Base-by-base conservation (phyloP, 2,888 invertebrate species). In the Dasysyrphus albostriatus region DNA sequence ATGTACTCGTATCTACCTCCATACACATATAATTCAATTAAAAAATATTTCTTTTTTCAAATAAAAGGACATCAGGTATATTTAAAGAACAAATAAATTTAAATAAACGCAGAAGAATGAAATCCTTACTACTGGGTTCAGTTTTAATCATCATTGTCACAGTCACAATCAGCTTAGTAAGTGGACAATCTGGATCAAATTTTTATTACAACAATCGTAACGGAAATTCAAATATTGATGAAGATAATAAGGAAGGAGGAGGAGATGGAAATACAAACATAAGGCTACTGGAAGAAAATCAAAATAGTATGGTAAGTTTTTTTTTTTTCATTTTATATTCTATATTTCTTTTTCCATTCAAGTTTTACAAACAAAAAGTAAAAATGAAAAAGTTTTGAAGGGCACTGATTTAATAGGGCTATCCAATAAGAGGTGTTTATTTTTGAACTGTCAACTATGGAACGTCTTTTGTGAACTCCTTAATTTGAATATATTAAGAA, bases 101-200 rank as follows among this genome's bases (percentile, higher is more conserved):
- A 69, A 39, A 69, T 54, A 69, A 24, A 80, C n/a, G 39, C 24
- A 80, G 51, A 81, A 81, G 65, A 83, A 87, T 87, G 87, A 75
- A 78, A 87, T 78, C 69, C 14, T 72, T 72, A 78, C 75, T 79
- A 65, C 58, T 75, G 87, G 44, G 59, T 54, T 72, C 75, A 12
- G 74, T 79, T 56, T 67, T 87, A 65, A 83, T 87, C n/a, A 29
- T 65, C 42, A 72, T 67, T 49, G 67, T 72, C 16, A 59, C 78
- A 58, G 47, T 78, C 47, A 61, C 75, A 65, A 79, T 87, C 58
- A 78, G 56, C 24, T 74, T 63, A 29, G 83, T 83, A 49, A 65
- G 79, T 70, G 87, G 75, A 74, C 77, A 82, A 63, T 61, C 59
- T 81, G 82, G 69, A 58, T 74, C 81, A 54, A 78, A 70, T 72